Evolutionary conservation across 2,797 vertebrate genomes (phyloP).

Genomic region (Podarcis siculus): DNA sequence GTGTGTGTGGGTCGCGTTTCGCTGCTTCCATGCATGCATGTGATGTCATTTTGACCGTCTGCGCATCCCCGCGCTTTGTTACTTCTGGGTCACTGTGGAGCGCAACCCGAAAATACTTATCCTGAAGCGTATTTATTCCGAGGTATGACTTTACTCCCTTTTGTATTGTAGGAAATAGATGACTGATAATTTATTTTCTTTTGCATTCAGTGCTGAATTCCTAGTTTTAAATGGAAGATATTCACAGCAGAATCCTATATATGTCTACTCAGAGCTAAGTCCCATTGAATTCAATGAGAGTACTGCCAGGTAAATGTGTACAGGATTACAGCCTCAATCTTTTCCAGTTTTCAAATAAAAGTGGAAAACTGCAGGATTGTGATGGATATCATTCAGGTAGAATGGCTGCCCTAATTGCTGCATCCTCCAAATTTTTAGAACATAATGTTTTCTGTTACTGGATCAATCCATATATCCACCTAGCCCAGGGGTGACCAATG

Average conservation of each 20-base stretch:
- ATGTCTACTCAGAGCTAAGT: background rate
- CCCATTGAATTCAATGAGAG: background rate
- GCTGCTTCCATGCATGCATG: no score
- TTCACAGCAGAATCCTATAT: background rate
- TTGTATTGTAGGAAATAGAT: slow-evolving; percentile 26
- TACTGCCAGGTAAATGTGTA: background rate
- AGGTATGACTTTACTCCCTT: slow-evolving; percentile 6
- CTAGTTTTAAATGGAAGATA: background rate
- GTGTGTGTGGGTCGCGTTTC: no score
- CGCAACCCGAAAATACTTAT: no score
- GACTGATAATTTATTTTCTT: slow-evolving; percentile 7
- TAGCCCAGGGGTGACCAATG: no score
- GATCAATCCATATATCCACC: background rate
- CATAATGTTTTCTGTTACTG: background rate
- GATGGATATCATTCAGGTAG: background rate
- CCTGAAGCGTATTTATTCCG: no score
- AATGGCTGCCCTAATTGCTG: background rate
- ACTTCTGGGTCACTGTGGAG: no score
- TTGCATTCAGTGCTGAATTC: background rate
- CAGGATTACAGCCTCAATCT: background rate
- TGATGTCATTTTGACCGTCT: no score
- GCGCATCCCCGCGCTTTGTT: no score
- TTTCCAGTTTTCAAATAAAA: background rate
- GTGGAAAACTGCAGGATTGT: slow-evolving; percentile 9
- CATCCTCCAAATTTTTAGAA: background rate